Percentiles rank a stretch among this genome's conserved stretches.
Conservation (phyloP, 2,113 vertebrate species). For the Cromileptes altivelis region DNA sequence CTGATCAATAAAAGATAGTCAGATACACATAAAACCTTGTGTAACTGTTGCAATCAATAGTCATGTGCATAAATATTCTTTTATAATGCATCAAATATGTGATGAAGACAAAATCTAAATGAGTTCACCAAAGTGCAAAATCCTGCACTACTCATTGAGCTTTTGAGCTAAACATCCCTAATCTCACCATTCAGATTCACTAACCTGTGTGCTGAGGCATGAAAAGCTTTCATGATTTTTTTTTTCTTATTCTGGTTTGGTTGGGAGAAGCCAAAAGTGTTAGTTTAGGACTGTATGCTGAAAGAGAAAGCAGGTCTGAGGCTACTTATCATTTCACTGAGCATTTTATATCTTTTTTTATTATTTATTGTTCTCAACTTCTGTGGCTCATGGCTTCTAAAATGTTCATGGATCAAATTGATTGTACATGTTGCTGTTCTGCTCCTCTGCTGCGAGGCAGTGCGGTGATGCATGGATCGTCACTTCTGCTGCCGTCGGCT, state of each 20-base stretch:
- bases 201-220: slow-evolving; percentile 4
- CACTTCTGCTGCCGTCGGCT: slow-evolving; percentile 30
- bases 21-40: not conserved
- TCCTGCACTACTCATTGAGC: not conserved
- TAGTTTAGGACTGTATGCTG: not conserved
- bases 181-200: slow-evolving; percentile 14
- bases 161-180: not conserved
- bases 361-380: too few species aligned
- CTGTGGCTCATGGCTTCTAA: not conserved
- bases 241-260: not conserved
- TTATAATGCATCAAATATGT: not conserved
- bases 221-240: not conserved
- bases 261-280: slow-evolving; percentile 5
- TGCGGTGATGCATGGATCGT: slow-evolving; percentile 41
- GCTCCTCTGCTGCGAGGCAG: slow-evolving; percentile 27
- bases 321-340: not conserved
- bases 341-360: not conserved
- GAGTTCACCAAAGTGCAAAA: not conserved
- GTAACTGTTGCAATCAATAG: not conserved
- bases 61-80: not conserved
- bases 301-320: not conserved
- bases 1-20: not conserved
- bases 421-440: slow-evolving; percentile 48
- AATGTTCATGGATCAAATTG: slow-evolving; percentile 35
- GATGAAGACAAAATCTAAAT: too few species aligned